A percentile compares a stretch with the other conserved stretches of the same genome.
Conservation (phyloP, 2,797 vertebrate species). For the Tapirus indicus region DNA sequence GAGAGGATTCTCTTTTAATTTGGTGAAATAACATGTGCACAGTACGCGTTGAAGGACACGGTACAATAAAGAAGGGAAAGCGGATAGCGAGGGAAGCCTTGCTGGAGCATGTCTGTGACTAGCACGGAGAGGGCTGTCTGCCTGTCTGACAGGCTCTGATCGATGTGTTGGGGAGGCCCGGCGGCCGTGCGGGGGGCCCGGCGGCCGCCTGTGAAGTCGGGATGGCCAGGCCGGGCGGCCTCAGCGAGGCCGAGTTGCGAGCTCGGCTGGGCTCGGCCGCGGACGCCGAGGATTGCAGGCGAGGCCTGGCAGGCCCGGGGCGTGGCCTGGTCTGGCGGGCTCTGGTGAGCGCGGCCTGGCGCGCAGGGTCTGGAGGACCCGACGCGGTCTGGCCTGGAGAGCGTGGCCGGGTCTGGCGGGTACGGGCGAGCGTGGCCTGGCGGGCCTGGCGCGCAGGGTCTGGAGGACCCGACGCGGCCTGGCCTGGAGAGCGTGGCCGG, state of each 20-base stretch:
- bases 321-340: not conserved
- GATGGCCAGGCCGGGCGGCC: not conserved
- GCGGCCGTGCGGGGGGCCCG: not conserved
- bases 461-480: slow-evolving; percentile 22
- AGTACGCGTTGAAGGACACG: not conserved
- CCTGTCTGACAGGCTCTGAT: not conserved
- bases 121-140: not conserved
- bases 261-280: slow-evolving; percentile 50
- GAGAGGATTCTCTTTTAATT: not conserved
- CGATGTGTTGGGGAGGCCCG: not conserved
- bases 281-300: slow-evolving; percentile 9
- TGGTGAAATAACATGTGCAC: not conserved
- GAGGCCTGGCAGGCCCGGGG: not conserved
- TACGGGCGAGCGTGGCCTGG: slow-evolving; percentile 13
- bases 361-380: slow-evolving; percentile 43
- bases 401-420: slow-evolving; percentile 7
- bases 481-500: not conserved
- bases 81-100: not conserved
- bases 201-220: not conserved
- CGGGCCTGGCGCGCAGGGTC: not conserved
- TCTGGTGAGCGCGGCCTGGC: slow-evolving; percentile 1
- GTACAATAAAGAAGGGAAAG: not conserved
- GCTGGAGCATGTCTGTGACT: not conserved
- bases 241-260: slow-evolving; percentile 26
- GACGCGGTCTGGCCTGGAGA: not conserved